Base-by-base conservation (phyloP, 1,140 invertebrate genomes). In the Penaeus chinensis region DNA sequence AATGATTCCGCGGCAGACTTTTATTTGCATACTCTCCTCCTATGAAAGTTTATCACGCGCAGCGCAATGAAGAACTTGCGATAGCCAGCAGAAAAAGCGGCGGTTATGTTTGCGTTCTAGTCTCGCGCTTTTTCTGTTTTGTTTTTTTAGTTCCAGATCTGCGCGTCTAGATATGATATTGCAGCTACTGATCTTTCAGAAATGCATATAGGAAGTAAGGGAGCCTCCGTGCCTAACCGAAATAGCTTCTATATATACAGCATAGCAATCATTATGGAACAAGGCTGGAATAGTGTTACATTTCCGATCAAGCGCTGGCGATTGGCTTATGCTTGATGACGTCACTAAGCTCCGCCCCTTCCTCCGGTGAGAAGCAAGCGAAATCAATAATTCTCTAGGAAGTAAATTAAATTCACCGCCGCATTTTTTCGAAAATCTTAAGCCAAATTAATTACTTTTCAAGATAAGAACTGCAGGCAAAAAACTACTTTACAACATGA, bases 171-270 rank as follows among this genome's bases (percentile, higher is more conserved):
- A 54, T 54, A 54, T 54, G 16, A 54, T 54, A 16, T 54, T 54
- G 10, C 54, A 86, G 63, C 27, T 78, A 86, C 80, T 80, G 66
- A 66, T 86, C 84, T 77, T 80, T 86, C 71, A 77, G 77, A 86
- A 86, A 86, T 86, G 84, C 84, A 86, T 86, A 80, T 86, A 86
- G 84, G 84, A 86, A 86, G 80, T 86, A 86, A 65, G 84, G 24
- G 77, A 86, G 78, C 47, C 84, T 86, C 80, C 74, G 77, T 80
- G 37, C 77, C 62, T 42, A 37, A 32, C 77, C 69, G 84, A 63
- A 86, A 86, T 86, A 86, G 77, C 84, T 37, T 69, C 84, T 86
- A 77, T 86, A 86, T 86, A 86, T 86, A 86, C 84, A 86, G 77
- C 84, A 77, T 86, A 65, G 84, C 77, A 80, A 79, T 77, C 63